Evolutionary conservation across 2,797 vertebrate genomes (phyloP).

Genomic region (Dryobates pubescens): DNA sequence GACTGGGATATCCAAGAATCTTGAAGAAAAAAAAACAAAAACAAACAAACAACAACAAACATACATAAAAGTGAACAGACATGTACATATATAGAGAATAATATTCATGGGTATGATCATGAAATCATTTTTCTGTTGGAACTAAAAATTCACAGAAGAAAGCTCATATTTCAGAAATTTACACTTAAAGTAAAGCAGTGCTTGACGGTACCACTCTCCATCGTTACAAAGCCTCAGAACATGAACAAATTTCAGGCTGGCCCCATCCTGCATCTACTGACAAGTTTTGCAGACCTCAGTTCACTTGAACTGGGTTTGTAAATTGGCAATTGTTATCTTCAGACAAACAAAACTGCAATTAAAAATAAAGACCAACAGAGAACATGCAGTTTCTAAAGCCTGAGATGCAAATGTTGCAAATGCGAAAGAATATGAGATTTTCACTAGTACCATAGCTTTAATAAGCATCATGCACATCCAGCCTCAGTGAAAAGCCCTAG

Average conservation of each 20-base stretch:
- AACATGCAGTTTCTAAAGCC: neutral
- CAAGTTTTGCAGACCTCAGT: neutral
- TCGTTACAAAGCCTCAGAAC: neutral
- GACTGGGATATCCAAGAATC: constrained; percentile 99
- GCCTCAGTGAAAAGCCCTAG: neutral
- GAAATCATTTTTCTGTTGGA: neutral
- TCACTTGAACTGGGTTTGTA: neutral
- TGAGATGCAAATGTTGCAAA: neutral
- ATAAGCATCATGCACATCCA: neutral
- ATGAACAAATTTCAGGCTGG: neutral
- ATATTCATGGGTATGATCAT: neutral
- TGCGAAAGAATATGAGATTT: neutral
- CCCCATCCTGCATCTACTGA: neutral
- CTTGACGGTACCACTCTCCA: neutral
- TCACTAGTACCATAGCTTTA: neutral
- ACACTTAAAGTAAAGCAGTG: neutral
- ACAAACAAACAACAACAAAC: neutral
- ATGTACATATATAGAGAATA: rapidly evolving
- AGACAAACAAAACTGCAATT: neutral
- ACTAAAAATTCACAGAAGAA: neutral
- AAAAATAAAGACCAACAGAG: neutral
- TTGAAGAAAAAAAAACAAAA: constrained; percentile 70
- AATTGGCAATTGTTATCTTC: neutral
- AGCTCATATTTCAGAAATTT: neutral
- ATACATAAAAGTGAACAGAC: constrained; percentile 12